Base-by-base conservation (phyloP, 2,888 invertebrate species). In the Caenorhabditis japonica region DNA sequence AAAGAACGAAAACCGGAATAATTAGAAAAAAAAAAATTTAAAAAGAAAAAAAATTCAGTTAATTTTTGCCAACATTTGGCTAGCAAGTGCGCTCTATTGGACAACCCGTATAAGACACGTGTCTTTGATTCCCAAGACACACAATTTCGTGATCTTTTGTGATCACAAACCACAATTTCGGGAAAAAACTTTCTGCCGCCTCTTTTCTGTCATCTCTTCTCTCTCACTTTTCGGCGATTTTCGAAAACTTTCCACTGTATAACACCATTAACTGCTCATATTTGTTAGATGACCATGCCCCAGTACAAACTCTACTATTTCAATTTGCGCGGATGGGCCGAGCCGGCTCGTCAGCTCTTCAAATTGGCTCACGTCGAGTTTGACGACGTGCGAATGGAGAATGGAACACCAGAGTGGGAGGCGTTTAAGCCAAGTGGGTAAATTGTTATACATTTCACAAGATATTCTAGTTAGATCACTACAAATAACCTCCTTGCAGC, bases 231-330 rank as follows among this genome's bases (percentile, higher is more conserved):
- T 52, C 46, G 43, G 8, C 17, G 52, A 53, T 15, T 61, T 61
- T 61, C 61, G 61, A 46, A 52, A 52, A 19, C 10, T 21, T 36
- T 36, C 34, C 23, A 3, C 7, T 33, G 15, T 49, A 21, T 39
- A 70, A 60, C 44, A 39, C 4, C 34, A 44, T 21, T 49, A 33
- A 23, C 10, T 46, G 30, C 15, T 33, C 17, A 17, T 30, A 30
- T 27, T 13, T 43, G 23, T 17, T 27, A 46, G 19, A 56, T n/a
- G n/a, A n/a, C n/a, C n/a, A 77, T 75, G 73, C 61, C 59, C 8
- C 46, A 56, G 34, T 77, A 75, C 66, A 77, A 77, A 41, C 49
- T 77, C 41, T 64, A 49, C 51, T 78, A 78, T 52, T 78, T 76
- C 70, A 38, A 49, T n/a, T 55, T 55, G 13, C 75, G 78, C 13